Percentiles rank a stretch among this genome's conserved stretches.
Evolutionary conservation across 2,888 invertebrate species (phyloP).

Genomic region (Spicauda simplicius): DNA sequence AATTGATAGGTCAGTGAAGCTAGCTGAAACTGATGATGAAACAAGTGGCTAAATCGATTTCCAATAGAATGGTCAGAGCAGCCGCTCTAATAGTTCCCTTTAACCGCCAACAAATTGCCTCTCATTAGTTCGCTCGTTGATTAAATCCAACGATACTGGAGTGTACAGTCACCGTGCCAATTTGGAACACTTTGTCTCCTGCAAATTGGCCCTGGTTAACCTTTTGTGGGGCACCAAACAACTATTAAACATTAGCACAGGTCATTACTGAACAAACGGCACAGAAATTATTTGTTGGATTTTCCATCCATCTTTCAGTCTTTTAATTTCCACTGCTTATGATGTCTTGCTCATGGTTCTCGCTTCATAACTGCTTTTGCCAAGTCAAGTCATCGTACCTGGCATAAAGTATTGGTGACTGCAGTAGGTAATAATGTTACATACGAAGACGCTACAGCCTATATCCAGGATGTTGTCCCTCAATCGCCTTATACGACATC

Average conservation of each 20-base stretch:
- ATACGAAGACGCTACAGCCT: no score
- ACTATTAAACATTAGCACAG: constrained; percentile 11
- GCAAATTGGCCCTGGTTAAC: constrained; percentile 31
- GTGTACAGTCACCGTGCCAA: constrained; percentile 27
- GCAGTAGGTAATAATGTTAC: no score
- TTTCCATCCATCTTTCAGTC: no score
- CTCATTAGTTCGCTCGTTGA: constrained; percentile 45
- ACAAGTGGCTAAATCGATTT: constrained; percentile 36
- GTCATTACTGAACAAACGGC: background rate
- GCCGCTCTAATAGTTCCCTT: constrained; percentile 44
- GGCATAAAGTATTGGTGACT: no score
- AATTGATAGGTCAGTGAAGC: background rate
- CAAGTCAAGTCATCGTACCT: no score
- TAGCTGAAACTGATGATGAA: constrained; percentile 1
- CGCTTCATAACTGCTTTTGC: no score
- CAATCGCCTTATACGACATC: no score
- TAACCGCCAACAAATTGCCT: constrained; percentile 44
- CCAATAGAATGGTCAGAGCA: constrained; percentile 34
- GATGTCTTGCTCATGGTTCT: no score
- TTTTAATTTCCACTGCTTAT: no score
- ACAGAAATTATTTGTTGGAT: background rate
- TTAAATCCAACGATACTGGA: constrained; percentile 43
- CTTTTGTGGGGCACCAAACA: constrained; percentile 32
- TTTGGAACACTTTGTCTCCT: constrained; percentile 33
- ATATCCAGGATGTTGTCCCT: no score